Evolutionary conservation across 2,888 invertebrate species (phyloP), one percentile per base, ranked within the genome.

Genomic region (Drosophila flavopinicola): DNA sequence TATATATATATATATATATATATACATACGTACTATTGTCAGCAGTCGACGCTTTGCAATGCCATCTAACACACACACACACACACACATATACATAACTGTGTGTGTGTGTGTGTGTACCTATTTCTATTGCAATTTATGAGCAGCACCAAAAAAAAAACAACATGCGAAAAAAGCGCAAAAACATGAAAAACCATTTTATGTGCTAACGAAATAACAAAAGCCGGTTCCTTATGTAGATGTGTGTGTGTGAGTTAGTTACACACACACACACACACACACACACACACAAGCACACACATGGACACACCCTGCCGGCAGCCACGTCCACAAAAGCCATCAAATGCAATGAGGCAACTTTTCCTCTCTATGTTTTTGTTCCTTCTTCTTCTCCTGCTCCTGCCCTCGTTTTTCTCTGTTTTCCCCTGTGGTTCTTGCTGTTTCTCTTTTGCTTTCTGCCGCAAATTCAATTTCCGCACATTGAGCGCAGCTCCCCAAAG

Each of bases 401-500:
- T 20, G 20, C 0, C 3, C 1, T 17, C 9, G 7, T 3, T 29
- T 17, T 5, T 25, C 35, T 13, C 30, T 27, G 37, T 33, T 29
- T 7, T 35, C 6, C 11, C 5, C 33, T 32, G 33, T 27, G 51
- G 33, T 45, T 52, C 52, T 32, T 17, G 35, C 11, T 42, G 11
- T 39, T 52, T 49, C 58, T 44, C 39, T 35, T 60, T 61, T 76
- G 51, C 56, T 60, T 66, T 66, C 48, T 71, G 84, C 86, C 88
- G 59, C 88, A 83, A 83, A 83, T 87, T 83, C 77, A 83, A 83
- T 83, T 83, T 83, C 88, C 88, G 87, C 76, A 79, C 88, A 73
- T 85, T 83, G 82, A 87, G 87, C 80, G 72, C 86, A 85, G 76
- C 68, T 75, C 72, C 67, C 58, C 65, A 61, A 61, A 44, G 5